Conservation (phyloP, 2,113 vertebrate species). For the Mormoops blainvillei region DNA sequence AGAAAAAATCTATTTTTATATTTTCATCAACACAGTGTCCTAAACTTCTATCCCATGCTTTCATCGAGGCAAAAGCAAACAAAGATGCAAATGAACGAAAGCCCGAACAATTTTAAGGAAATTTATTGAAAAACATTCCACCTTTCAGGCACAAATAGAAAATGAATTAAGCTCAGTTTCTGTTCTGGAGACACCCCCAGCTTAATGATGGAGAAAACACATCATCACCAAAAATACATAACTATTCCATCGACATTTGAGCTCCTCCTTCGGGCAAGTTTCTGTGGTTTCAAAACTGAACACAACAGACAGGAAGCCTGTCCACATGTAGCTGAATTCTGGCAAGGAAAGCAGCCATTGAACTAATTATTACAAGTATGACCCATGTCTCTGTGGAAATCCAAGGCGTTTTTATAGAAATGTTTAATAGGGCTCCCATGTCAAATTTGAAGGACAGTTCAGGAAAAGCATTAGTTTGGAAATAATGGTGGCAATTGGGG, state of each 20-base stretch:
- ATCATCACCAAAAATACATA: neutral
- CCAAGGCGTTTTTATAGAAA: neutral
- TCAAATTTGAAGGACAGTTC: neutral
- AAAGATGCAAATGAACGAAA: slow-evolving; percentile 27
- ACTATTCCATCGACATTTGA: neutral
- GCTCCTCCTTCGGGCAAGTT: neutral
- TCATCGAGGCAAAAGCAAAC: slow-evolving; percentile 23
- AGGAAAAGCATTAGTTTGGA: neutral
- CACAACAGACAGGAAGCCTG: neutral
- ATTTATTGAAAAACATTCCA: slow-evolving; percentile 5
- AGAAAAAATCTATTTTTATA: slow-evolving; percentile 44
- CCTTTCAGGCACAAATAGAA: slow-evolving; percentile 34
- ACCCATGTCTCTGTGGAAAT: neutral
- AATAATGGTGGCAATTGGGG: neutral
- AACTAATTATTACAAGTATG: neutral
- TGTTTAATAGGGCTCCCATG: neutral
- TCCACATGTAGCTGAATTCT: neutral
- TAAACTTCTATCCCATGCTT: slow-evolving; percentile 10
- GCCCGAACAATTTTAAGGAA: neutral
- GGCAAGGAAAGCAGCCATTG: neutral
- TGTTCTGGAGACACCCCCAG: neutral
- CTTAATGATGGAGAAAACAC: neutral
- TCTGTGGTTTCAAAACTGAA: neutral
- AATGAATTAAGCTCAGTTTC: neutral
- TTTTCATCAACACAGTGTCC: neutral